A percentile compares a stretch with the other conserved stretches of the same genome.
Evolutionary conservation across 1,140 invertebrate genomes (phyloP).

Genomic region (Lasaia peninsularis): DNA sequence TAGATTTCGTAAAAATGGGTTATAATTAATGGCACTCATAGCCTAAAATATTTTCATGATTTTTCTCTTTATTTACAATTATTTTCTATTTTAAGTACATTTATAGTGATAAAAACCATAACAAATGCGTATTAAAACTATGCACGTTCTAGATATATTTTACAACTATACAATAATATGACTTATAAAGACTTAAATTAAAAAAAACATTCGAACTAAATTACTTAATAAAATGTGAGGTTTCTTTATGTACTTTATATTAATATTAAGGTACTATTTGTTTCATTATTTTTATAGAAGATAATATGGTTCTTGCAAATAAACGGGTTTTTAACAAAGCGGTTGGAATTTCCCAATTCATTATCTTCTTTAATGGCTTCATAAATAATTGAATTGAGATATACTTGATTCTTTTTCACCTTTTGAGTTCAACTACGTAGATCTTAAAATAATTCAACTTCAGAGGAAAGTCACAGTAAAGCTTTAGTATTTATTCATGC

Average conservation of each 20-base stretch:
- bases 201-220: background rate
- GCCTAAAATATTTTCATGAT: conserved; percentile 58
- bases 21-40: conserved; percentile 71
- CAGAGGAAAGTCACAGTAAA: too few relatives aligned
- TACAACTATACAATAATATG: conserved; percentile 19
- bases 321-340: too few relatives aligned
- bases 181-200: conserved; percentile 16
- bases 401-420: too few relatives aligned
- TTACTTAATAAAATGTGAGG: conserved; percentile 22
- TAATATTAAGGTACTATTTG: conserved; percentile 25
- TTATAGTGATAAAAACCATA: conserved; percentile 26
- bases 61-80: conserved; percentile 35
- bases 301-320: too few relatives aligned
- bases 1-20: conserved; percentile 35
- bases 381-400: too few relatives aligned
- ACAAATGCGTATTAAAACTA: conserved; percentile 36
- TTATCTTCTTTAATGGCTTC: too few relatives aligned
- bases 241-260: conserved; percentile 36
- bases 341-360: too few relatives aligned
- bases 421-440: too few relatives aligned
- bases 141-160: conserved; percentile 17
- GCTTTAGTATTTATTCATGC: too few relatives aligned
- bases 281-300: conserved; percentile 7
- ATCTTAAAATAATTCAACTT: too few relatives aligned
- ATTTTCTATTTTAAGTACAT: conserved; percentile 19